phyloP scores from a whole-genome alignment of 2,888 invertebrate genomes.

The Epsilonema sp. region DNA sequence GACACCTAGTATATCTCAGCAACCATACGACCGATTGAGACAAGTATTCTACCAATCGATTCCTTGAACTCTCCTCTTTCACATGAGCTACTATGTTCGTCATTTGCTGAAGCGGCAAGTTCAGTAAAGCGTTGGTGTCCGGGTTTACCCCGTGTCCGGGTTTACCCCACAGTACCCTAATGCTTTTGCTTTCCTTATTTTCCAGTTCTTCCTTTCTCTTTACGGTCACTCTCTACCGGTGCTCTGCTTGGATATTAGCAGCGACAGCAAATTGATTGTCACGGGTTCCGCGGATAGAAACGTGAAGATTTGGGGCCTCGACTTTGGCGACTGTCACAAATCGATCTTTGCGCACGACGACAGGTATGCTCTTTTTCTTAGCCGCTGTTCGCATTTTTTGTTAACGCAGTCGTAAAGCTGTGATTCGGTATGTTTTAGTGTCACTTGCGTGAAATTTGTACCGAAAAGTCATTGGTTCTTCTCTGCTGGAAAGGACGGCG shows the following conservation, averaged over 20 bases:
- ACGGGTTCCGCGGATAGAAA: conserved; percentile 89
- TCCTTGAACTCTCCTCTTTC: too few species aligned
- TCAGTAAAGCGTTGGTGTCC: too few species aligned
- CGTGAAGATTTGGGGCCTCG: conserved; percentile 92
- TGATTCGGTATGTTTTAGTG: conserved; percentile 42
- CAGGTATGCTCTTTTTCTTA: conserved; percentile 30
- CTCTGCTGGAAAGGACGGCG: conserved; percentile 75
- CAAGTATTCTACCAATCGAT: too few species aligned
- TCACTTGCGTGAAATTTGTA: conserved; percentile 69
- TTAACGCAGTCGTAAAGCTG: neutral
- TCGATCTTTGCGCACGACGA: conserved; percentile 91
- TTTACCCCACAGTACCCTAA: too few species aligned
- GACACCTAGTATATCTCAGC: too few species aligned
- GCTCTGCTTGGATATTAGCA: conserved; percentile 68
- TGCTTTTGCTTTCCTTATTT: neutral
- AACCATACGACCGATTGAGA: too few species aligned
- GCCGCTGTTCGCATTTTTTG: neutral
- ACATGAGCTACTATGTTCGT: too few species aligned
- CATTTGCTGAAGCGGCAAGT: too few species aligned
- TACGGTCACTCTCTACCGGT: conserved; percentile 93
- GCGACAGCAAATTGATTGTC: conserved; percentile 47
- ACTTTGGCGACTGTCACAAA: conserved; percentile 91
- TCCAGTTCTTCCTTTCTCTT: conserved; percentile 65
- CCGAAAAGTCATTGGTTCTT: conserved; percentile 80
- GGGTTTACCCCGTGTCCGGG: too few species aligned